phyloP scores from a whole-genome alignment of 2,113 vertebrate genomes.

The Junco hyemalis region DNA sequence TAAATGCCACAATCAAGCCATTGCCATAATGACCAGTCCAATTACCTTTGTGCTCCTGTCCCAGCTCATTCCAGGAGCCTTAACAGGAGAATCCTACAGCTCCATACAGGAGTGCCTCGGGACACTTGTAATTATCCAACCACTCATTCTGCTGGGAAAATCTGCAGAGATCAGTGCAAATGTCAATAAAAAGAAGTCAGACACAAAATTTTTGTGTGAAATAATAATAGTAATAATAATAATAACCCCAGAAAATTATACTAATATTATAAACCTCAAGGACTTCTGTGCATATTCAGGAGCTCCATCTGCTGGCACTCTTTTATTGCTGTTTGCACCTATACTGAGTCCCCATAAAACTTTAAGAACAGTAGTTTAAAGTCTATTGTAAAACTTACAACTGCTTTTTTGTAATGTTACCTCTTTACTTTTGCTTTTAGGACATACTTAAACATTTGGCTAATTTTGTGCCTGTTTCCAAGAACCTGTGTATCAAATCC shows the following conservation, averaged over 20 bases:
- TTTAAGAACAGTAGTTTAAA: not conserved
- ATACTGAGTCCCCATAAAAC: not conserved
- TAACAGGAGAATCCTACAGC: too few relatives aligned
- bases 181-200: not conserved
- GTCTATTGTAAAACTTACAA: not conserved
- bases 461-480: not conserved
- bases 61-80: not conserved
- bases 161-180: not conserved
- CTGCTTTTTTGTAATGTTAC: not conserved
- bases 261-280: not conserved
- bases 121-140: not conserved
- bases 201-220: not conserved
- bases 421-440: not conserved
- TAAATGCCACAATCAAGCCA: not conserved
- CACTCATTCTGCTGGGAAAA: not conserved
- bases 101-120: fast-evolving
- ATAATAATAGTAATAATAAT: not conserved
- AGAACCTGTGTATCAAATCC: not conserved
- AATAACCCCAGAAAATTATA: not conserved
- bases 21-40: not conserved
- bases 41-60: not conserved
- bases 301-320: conserved; percentile 32
- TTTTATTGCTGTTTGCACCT: not conserved
- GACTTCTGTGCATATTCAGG: not conserved
- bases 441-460: not conserved